These are phyloP conservation scores for Eretmochelys imbricata DNA, from an alignment of 2,113 vertebrate genomes.

Conservation along the genomic window DNA sequence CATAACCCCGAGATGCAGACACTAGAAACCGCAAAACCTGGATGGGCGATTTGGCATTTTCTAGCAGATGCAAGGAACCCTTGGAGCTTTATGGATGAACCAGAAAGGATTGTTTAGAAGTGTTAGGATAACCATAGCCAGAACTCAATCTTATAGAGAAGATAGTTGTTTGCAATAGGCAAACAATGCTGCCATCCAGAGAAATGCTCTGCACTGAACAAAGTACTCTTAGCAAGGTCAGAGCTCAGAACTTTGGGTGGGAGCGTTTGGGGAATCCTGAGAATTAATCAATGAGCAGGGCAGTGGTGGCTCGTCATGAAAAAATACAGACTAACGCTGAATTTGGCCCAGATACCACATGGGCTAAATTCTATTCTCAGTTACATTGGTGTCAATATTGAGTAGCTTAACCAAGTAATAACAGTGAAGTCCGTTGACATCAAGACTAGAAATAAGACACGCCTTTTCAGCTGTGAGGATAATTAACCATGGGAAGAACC, in stretches of 20 bases:
- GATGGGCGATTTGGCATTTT: not conserved
- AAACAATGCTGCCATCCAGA: not conserved
- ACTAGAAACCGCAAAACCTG: not conserved
- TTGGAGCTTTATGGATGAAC: not conserved
- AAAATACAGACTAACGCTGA: not conserved
- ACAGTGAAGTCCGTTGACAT: not conserved
- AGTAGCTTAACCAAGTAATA: not conserved
- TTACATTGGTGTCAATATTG: not conserved
- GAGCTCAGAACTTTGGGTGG: not conserved
- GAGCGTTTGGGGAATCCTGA: not conserved
- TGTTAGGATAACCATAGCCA: not conserved
- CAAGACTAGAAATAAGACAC: not conserved
- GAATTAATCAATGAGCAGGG: not conserved
- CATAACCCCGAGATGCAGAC: not conserved
- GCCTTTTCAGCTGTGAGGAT: not conserved
- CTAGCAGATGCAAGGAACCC: not conserved
- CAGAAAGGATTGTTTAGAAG: not conserved
- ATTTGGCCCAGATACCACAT: not conserved
- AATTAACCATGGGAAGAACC: not conserved
- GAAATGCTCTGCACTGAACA: too few relatives aligned
- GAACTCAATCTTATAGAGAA: not conserved
- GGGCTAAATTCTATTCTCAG: not conserved
- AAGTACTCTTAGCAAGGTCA: rapidly evolving
- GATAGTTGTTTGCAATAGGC: not conserved
- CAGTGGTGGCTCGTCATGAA: not conserved